These are phyloP conservation scores for Glyptemys insculpta DNA, from an alignment of 2,797 vertebrate genomes.

Conservation along the genomic window DNA sequence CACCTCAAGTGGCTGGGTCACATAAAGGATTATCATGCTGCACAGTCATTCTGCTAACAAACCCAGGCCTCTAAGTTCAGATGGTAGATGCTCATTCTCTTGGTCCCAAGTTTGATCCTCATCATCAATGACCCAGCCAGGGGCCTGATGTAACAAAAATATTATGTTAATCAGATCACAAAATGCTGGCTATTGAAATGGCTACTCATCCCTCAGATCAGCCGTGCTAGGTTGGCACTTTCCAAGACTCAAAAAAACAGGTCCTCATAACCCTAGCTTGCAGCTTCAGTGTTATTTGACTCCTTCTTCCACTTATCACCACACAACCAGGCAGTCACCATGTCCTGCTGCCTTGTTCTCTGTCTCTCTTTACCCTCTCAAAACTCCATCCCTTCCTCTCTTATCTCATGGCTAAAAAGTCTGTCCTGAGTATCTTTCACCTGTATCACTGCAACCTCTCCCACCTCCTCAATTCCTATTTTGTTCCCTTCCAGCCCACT, in stretches of 20 bases:
- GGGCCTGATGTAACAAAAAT: not conserved
- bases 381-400: not conserved
- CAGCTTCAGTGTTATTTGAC: not conserved
- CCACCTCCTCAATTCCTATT: not conserved
- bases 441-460: not conserved
- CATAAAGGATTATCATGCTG: not conserved
- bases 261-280: too few species aligned
- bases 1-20: not conserved
- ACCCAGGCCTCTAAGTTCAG: not conserved
- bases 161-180: not conserved
- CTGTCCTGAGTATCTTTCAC: not conserved
- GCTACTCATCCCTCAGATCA: not conserved
- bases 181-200: not conserved
- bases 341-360: not conserved
- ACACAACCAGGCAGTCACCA: not conserved
- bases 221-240: too few species aligned
- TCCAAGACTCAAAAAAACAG: too few species aligned
- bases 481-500: not conserved
- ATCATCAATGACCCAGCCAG: not conserved
- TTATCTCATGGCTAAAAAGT: not conserved
- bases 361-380: not conserved
- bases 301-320: not conserved
- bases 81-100: not conserved
- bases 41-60: not conserved
- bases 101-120: not conserved